phyloP scores from a whole-genome alignment of 2,888 invertebrate genomes.

The Alsophila aescularia region DNA sequence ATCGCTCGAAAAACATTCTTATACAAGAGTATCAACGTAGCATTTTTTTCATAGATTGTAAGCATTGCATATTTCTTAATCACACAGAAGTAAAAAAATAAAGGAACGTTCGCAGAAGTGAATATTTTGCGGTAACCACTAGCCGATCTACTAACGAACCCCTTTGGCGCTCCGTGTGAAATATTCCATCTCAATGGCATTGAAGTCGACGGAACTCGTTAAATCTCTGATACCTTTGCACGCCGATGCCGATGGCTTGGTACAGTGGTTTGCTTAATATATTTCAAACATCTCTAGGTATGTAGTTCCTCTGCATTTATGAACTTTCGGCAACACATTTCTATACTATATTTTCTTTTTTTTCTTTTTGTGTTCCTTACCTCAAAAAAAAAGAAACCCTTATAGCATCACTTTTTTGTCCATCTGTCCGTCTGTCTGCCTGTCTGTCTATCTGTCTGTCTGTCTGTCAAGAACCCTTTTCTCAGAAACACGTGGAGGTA shows the following conservation, averaged over 20 bases:
- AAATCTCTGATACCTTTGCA: slow-evolving; percentile 23
- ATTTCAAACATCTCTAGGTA: neutral
- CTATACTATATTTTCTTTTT: too few species aligned
- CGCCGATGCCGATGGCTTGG: neutral
- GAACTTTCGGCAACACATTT: too few species aligned
- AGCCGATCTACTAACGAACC: slow-evolving; percentile 33
- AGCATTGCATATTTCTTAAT: neutral
- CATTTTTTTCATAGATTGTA: neutral
- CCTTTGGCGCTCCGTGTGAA: slow-evolving; percentile 27
- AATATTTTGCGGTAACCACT: neutral
- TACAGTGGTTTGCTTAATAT: neutral
- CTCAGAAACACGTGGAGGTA: too few species aligned
- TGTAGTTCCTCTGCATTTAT: neutral
- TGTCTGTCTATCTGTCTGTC: too few species aligned
- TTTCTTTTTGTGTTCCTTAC: too few species aligned
- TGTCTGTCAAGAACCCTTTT: too few species aligned
- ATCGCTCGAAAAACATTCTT: too few species aligned
- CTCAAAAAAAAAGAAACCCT: too few species aligned
- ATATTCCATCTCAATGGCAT: slow-evolving; percentile 19
- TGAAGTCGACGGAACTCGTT: slow-evolving; percentile 29
- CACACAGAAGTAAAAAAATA: neutral
- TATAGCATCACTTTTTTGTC: too few species aligned
- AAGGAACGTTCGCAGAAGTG: neutral
- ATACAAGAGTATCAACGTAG: too few species aligned
- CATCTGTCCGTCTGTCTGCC: too few species aligned